Base-by-base conservation (phyloP, 2,888 invertebrate genomes). In the Drosophila anomelani region DNA sequence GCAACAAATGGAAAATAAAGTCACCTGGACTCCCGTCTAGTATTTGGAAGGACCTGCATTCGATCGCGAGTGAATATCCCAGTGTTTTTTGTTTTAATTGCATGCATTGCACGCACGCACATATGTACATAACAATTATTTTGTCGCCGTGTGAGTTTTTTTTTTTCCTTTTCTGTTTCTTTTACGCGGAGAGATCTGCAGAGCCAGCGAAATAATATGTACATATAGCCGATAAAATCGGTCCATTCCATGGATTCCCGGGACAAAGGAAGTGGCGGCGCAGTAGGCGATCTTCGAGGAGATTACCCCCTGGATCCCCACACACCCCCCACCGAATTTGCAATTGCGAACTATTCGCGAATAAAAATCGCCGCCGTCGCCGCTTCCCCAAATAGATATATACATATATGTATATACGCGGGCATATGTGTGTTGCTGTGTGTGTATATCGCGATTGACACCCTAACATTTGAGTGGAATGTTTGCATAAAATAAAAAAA, bases 61-160 rank as follows among this genome's bases (percentile, higher is more conserved):
- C 34, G 29, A 55, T 17, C 58, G 41, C 64, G 41, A 60, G 64
- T 49, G 26, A 17, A 60, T 44, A 17, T 47, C 6, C 23, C 49
- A 47, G 46, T 47, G 47, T n/a, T 39, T 67, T 49, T 38, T 43
- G 55, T 43, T 56, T 69, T 20, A 55, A 55, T 26, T 54, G 70
- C 55, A 51, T 55, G 23, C 43, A 71, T 17, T 44, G 43, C 32
- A 17, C n/a, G 47, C 55, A 44, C 44, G 64, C 58, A 59, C 56
- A 47, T 71, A 71, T 36, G 54, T 55, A 66, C 58, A 72, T 62
- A 72, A 71, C 54, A 71, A 71, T 73, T 71, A 69, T 54, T 59
- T 61, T 69, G 69, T 68, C 64, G 74, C 58, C 72, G 74, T 74
- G 73, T 74, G 66, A 72, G 74, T 74, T 72, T 74, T 66, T 72